phyloP scores from a whole-genome alignment of 2,888 invertebrate species.

The Cacoxenus indagator region DNA sequence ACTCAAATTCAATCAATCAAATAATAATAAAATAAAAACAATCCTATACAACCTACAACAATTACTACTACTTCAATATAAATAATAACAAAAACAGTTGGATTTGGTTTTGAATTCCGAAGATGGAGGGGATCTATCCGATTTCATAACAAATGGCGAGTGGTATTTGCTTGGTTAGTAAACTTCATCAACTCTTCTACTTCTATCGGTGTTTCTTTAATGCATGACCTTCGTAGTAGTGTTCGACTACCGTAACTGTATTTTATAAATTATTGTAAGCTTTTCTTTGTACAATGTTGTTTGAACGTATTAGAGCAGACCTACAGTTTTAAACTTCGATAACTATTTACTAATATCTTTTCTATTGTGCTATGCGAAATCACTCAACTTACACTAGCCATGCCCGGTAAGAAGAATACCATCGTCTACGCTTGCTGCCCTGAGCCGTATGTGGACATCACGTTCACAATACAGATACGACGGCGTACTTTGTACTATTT shows the following conservation, averaged over 20 bases:
- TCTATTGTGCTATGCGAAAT: neutral
- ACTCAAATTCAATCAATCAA: constrained; percentile 53
- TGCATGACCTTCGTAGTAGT: neutral
- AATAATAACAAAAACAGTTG: constrained; percentile 75
- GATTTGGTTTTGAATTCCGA: constrained; percentile 96
- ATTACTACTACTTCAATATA: constrained; percentile 31
- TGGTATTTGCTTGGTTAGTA: constrained; percentile 98
- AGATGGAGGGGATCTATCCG: constrained; percentile 93
- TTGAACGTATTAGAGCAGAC: neutral
- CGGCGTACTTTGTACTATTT: constrained; percentile 98
- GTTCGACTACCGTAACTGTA: neutral
- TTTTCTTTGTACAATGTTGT: neutral
- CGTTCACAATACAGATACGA: constrained; percentile 96
- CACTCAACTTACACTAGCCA: constrained; percentile 73
- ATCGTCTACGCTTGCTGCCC: constrained; percentile 94
- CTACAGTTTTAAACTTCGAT: constrained; percentile 3
- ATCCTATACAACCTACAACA: neutral
- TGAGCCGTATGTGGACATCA: constrained; percentile 90
- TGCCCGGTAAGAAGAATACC: constrained; percentile 92
- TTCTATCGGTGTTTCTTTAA: constrained; percentile 38
- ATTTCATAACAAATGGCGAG: constrained; percentile 99
- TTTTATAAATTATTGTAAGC: neutral
- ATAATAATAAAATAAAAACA: constrained; percentile 39
- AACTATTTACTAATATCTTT: constrained; percentile 10
- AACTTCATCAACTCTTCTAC: constrained; percentile 53